Conservation (phyloP, 1,140 invertebrate species). For the Hestina assimilis region DNA sequence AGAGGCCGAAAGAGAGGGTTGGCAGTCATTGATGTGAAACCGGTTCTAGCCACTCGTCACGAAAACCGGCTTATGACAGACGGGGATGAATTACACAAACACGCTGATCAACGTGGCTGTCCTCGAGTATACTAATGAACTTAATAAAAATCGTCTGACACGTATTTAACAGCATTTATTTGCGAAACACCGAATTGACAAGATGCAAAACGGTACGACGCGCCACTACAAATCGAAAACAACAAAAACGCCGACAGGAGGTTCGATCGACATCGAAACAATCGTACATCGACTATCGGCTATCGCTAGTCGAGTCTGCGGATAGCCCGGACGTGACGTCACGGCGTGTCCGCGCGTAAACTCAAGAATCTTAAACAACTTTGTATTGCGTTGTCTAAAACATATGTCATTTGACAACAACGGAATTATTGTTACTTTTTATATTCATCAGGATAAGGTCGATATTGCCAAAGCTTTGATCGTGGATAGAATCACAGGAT, state of each 20-base stretch:
- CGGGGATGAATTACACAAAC: slow-evolving; percentile 64
- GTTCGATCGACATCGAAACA: slow-evolving; percentile 62
- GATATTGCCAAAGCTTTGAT: slow-evolving; percentile 19
- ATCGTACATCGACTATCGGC: slow-evolving; percentile 56
- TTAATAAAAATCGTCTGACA: background rate
- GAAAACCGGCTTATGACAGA: slow-evolving; percentile 63
- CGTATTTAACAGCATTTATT: background rate
- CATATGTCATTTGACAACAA: slow-evolving; percentile 66
- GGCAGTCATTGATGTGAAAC: slow-evolving; percentile 73
- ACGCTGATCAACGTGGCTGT: slow-evolving; percentile 15
- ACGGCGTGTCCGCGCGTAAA: slow-evolving; percentile 60
- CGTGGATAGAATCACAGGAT: slow-evolving; percentile 32
- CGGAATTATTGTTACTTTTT: slow-evolving; percentile 39
- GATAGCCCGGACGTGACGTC: slow-evolving; percentile 69
- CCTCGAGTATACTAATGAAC: slow-evolving; percentile 34
- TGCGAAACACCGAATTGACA: slow-evolving; percentile 37
- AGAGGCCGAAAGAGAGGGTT: slow-evolving; percentile 51
- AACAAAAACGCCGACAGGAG: slow-evolving; percentile 70
- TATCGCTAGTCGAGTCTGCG: slow-evolving; percentile 50
- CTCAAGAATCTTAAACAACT: slow-evolving; percentile 75
- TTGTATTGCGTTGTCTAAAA: slow-evolving; percentile 58
- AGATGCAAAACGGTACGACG: slow-evolving; percentile 49
- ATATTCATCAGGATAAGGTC: slow-evolving; percentile 37
- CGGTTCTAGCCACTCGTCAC: slow-evolving; percentile 58
- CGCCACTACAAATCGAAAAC: slow-evolving; percentile 68